Percentiles rank a stretch among this genome's conserved stretches.
Evolutionary conservation across 2,113 vertebrate species (phyloP).

Genomic region (Hyperopisus bebe): DNA sequence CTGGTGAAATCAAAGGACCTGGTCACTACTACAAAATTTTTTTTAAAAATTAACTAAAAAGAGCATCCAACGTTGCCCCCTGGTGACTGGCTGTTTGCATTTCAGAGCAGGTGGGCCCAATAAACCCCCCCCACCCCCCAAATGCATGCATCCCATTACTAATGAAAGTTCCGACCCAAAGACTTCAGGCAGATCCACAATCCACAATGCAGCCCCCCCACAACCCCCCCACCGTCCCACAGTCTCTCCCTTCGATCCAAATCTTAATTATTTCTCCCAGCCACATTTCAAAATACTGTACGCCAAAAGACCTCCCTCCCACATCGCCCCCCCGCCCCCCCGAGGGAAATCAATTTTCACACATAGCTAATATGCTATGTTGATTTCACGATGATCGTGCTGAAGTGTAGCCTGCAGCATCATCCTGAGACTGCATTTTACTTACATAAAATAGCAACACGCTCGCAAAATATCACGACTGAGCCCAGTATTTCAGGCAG

Average conservation of each 20-base stretch:
- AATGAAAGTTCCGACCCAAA: not conserved
- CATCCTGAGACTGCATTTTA: not conserved
- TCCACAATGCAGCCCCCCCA: not conserved
- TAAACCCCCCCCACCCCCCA: not conserved
- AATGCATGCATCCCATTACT: not conserved
- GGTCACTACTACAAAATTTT: not conserved
- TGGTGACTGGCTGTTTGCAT: not conserved
- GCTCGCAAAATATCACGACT: not conserved
- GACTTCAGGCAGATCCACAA: not conserved
- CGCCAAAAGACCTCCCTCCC: not conserved
- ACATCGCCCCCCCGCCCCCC: not conserved
- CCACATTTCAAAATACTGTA: not conserved
- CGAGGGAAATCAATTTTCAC: not conserved
- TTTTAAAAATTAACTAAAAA: not conserved
- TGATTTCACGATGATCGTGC: not conserved
- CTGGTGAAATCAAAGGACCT: not conserved
- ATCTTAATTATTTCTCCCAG: not conserved
- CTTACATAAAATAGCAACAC: not conserved
- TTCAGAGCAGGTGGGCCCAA: not conserved
- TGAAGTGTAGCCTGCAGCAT: not conserved
- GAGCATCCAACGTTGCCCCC: not conserved
- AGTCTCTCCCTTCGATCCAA: not conserved
- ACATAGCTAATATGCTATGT: not conserved
- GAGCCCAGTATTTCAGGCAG: not conserved
- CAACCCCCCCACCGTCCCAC: not conserved